These are phyloP conservation scores for Seira musarum DNA, from an alignment of 2,888 invertebrate genomes.

Conservation along the genomic window DNA sequence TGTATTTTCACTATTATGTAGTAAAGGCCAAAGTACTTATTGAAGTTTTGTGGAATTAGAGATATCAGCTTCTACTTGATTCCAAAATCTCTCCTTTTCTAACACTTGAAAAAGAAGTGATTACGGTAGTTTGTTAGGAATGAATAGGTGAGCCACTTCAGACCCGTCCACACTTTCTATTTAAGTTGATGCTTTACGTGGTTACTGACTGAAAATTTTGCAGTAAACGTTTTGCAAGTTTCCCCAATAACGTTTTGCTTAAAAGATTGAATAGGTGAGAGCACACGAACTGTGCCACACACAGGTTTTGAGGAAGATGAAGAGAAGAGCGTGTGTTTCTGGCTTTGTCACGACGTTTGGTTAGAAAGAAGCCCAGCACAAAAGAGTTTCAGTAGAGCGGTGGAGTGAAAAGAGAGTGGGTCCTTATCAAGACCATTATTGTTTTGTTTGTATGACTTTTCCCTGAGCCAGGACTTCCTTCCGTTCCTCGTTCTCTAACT, in stretches of 20 bases:
- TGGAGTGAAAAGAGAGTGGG: not conserved
- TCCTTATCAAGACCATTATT: not conserved
- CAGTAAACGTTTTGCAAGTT: not conserved
- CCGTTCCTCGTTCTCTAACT: not conserved
- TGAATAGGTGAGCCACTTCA: no score
- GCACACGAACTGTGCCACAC: not conserved
- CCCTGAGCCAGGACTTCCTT: not conserved
- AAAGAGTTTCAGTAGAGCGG: not conserved
- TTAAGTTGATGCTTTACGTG: no score
- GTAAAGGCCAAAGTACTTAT: no score
- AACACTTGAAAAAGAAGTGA: no score
- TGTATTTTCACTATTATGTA: no score
- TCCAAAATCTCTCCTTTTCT: no score
- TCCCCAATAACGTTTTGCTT: not conserved
- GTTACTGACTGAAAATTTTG: not conserved
- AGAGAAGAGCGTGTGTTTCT: no score
- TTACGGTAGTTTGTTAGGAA: no score
- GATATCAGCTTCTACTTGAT: no score
- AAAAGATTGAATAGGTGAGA: not conserved
- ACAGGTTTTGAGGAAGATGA: no score
- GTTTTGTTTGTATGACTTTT: not conserved
- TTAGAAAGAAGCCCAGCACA: not conserved
- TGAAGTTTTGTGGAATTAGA: no score
- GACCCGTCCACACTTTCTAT: no score
- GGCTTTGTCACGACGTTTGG: not conserved